phyloP scores from a whole-genome alignment of 2,113 vertebrate species.

The Heloderma charlesbogerti region DNA sequence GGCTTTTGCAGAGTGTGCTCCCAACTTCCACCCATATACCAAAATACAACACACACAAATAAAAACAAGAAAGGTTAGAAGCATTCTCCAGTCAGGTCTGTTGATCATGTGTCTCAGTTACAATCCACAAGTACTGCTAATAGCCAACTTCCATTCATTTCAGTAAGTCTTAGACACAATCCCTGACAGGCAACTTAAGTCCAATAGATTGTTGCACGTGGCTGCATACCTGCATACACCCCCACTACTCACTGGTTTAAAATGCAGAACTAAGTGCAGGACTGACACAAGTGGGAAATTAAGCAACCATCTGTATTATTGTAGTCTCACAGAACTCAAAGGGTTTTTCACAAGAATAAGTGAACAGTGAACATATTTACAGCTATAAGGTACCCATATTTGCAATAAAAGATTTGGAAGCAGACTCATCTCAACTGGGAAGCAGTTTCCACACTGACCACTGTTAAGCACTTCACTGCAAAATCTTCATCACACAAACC shows the following conservation, averaged over 20 bases:
- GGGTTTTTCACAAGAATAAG: background rate
- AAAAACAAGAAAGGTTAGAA: background rate
- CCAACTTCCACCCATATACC: background rate
- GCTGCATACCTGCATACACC: background rate
- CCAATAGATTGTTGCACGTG: background rate
- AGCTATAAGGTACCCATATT: background rate
- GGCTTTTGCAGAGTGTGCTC: background rate
- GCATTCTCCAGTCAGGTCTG: background rate
- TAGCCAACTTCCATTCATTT: background rate
- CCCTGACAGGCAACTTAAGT: background rate
- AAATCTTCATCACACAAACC: background rate
- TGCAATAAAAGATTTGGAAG: background rate
- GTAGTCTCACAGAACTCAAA: background rate
- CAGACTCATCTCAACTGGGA: background rate
- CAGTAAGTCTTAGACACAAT: background rate
- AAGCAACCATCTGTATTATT: background rate
- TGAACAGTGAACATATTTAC: background rate
- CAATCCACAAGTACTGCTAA: background rate
- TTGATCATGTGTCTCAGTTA: background rate
- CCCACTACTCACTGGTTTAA: background rate
- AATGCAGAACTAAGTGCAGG: background rate
- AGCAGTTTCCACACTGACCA: background rate
- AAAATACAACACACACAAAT: too few relatives aligned
- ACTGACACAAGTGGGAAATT: background rate
- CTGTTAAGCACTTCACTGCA: background rate